These are phyloP conservation scores for Syrmaticus mikado DNA, from an alignment of 2,113 vertebrate genomes.

Conservation along the genomic window DNA sequence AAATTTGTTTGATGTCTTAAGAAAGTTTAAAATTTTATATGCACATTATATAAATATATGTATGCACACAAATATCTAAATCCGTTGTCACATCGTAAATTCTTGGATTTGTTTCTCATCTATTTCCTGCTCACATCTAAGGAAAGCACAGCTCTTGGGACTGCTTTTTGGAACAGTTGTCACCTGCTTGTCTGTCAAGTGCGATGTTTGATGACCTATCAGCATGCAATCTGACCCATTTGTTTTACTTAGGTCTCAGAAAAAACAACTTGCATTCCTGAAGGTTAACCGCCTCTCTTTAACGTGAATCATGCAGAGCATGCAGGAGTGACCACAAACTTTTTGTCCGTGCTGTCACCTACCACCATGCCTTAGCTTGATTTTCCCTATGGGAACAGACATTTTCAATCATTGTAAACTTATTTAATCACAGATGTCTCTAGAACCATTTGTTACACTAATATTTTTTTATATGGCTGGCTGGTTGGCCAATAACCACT, in stretches of 20 bases:
- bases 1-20: constrained; percentile 36
- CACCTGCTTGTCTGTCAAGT: constrained; percentile 30
- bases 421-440: not conserved
- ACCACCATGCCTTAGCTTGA: not conserved
- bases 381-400: not conserved
- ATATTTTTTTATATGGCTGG: not conserved
- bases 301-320: not conserved
- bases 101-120: constrained; percentile 20
- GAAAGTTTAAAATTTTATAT: constrained; percentile 27
- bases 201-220: not conserved
- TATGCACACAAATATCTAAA: not conserved
- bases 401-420: not conserved
- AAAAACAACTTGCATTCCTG: not conserved
- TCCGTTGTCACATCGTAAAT: constrained; percentile 20
- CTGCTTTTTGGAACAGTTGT: not conserved
- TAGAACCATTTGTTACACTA: not conserved
- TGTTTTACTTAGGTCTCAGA: not conserved
- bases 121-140: constrained; percentile 1
- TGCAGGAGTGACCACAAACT: accelerated
- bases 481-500: not conserved
- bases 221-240: not conserved
- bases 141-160: not conserved
- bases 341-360: not conserved
- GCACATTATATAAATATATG: not conserved
- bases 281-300: not conserved